Percentiles rank a stretch among this genome's conserved stretches.
phyloP scores from a whole-genome alignment of 2,797 vertebrate species.

The Coreius guichenoti region DNA sequence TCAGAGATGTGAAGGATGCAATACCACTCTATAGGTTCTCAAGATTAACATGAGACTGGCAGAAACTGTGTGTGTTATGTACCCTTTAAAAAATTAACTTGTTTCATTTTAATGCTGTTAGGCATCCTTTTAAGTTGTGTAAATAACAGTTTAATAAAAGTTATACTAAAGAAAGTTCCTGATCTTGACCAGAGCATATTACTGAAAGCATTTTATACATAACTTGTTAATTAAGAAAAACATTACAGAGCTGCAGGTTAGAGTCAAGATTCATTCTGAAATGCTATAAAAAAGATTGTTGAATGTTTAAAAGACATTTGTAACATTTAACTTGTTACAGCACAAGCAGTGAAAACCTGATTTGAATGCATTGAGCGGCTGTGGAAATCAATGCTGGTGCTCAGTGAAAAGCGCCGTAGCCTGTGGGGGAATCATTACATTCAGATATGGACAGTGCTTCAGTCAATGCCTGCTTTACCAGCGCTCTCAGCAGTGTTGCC shows the following conservation, averaged over 20 bases:
- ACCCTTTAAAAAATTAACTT: no score
- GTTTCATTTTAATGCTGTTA: neutral
- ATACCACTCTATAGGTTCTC: no score
- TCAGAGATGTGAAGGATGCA: no score
- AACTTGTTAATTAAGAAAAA: neutral
- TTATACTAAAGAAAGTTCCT: neutral
- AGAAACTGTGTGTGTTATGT: no score
- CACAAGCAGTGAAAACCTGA: constrained; percentile 15
- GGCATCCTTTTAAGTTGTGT: neutral
- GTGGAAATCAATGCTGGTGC: constrained; percentile 25
- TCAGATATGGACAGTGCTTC: constrained; percentile 33
- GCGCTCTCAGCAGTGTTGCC: neutral
- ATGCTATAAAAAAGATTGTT: neutral
- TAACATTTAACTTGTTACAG: constrained; percentile 14
- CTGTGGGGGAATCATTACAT: constrained; percentile 34
- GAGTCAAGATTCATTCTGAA: neutral
- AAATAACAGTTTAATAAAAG: neutral
- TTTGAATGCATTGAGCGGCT: constrained; percentile 17
- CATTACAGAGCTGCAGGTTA: neutral
- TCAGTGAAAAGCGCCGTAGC: neutral
- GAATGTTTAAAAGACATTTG: neutral
- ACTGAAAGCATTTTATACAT: neutral
- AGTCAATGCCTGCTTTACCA: constrained; percentile 31
- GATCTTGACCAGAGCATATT: neutral
- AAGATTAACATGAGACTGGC: no score